Base-by-base conservation (phyloP, 2,888 invertebrate species). In the Tetropium fuscum region DNA sequence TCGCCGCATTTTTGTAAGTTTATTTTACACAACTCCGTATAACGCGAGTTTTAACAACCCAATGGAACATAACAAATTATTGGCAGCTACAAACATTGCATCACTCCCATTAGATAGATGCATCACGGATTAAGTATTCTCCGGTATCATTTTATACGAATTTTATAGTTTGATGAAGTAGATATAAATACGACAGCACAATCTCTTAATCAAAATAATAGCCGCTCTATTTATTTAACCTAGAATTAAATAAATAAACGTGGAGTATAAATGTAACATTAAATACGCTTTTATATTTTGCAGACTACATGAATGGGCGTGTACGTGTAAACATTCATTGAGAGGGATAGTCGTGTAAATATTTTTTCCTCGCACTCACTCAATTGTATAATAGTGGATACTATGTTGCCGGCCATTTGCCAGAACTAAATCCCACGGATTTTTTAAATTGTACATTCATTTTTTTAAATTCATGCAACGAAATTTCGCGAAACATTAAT, bases 171-270 rank as follows among this genome's bases (percentile, higher is more conserved):
- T 41, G 41, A 41, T 22, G 22, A 6, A 41, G 6, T 22, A 22
- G 15, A 48, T 36, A 36, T 48, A 48, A 48, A 36, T 13, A 34
- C 11, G 48, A n/a, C 15, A n/a, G 36, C 36, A 48, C 48, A 48
- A 36, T 34, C 32, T 34, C 32, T 36, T 32, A 48, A 48, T 48
- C 48, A 48, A 48, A 48, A 48, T 48, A 48, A 48, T 36, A 19
- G 36, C 8, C 36, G 19, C 2, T 11, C 30, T 36, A 48, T 48
- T 48, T 48, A 22, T 48, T 48, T 48, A 48, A 36, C 22, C 48
- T 36, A 36, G 48, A 36, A 36, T 36, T 11, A 36, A 19, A 48
- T 13, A 48, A 48, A 48, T 48, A 48, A 48, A 36, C 36, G 7
- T 8, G 15, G 3, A 2, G 20, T 30, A 10, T 47, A 36, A 48